Base-by-base conservation (phyloP, 2,113 vertebrate genomes). In the Trinectes maculatus region DNA sequence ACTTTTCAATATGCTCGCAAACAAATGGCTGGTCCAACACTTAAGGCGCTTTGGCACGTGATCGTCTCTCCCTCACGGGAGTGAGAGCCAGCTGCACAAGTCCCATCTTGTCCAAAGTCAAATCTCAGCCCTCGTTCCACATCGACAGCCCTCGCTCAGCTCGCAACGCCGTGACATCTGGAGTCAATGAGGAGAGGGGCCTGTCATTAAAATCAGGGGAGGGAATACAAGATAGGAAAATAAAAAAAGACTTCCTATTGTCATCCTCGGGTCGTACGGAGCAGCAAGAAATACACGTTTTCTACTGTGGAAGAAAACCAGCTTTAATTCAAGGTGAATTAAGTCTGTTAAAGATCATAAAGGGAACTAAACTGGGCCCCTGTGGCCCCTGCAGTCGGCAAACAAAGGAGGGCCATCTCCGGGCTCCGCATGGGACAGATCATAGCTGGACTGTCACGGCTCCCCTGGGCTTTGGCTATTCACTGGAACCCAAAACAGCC, bases 81-180 rank as follows among this genome's bases (percentile, higher is more conserved):
- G 61, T 31, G 44, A 76, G 34, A 76, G 31, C 78, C 88, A 90
- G 86, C 88, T 90, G 90, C 64, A 70, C 34, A 43, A 78, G 69
- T 34, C 49, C 13, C 66, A 82, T 84, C 80, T 69, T 56, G 66
- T 89, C 78, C 78, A 84, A 33, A 82, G 83, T 77, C 69, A 56
- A 55, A 81, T 74, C 55, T 46, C 21, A 74, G 65, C 33, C n/a
- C 66, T 42, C 26, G 77, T 61, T 82, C 26, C 76, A 77, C 44
- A 58, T 71, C 77, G 64, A 74, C 82, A 85, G 58, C 28, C 42
- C 63, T 61, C 22, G 16, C 31, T 86, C 58, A 65, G 65, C 70
- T 80, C 51, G 71, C 80, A 87, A 68, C 56, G 15, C 22, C 46
- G 57, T 56, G 78, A 86, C 87, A 89, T 91, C 83, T 90, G 88